Evolutionary conservation across 2,888 invertebrate genomes (phyloP).

Genomic region (Pharmacophagus antenor): DNA sequence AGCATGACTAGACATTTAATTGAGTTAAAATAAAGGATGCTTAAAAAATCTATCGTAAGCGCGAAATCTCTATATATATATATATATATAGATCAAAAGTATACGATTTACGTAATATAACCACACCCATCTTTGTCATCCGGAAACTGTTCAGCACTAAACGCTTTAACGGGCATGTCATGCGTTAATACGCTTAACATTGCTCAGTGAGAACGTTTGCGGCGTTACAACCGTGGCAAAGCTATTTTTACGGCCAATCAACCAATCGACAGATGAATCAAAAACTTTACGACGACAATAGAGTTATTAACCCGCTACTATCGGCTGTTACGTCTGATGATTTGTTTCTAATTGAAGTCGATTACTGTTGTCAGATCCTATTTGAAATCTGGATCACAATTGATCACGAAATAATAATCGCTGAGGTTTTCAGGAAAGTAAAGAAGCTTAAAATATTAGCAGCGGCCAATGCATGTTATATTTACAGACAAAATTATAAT

Average conservation of each 20-base stretch:
- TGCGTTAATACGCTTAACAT: constrained; percentile 9
- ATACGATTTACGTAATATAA: no score
- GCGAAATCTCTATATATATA: no score
- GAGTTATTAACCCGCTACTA: constrained; percentile 25
- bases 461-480: no score
- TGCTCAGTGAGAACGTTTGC: constrained; percentile 7
- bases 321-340: constrained; percentile 5
- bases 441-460: no score
- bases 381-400: constrained; percentile 2
- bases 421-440: no score
- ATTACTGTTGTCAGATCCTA: constrained; percentile 16
- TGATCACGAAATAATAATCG: no score
- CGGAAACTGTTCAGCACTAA: constrained; percentile 2
- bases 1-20: no score
- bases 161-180: neutral
- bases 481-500: no score
- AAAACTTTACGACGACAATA: constrained; percentile 21
- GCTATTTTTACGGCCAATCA: constrained; percentile 30
- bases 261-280: constrained; percentile 26
- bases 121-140: neutral
- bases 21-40: no score
- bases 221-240: constrained; percentile 24
- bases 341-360: constrained; percentile 15
- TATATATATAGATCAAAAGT: no score
- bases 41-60: no score